These are phyloP conservation scores for Cantharis lateralis DNA, from an alignment of 2,888 invertebrate species.

Conservation along the genomic window DNA sequence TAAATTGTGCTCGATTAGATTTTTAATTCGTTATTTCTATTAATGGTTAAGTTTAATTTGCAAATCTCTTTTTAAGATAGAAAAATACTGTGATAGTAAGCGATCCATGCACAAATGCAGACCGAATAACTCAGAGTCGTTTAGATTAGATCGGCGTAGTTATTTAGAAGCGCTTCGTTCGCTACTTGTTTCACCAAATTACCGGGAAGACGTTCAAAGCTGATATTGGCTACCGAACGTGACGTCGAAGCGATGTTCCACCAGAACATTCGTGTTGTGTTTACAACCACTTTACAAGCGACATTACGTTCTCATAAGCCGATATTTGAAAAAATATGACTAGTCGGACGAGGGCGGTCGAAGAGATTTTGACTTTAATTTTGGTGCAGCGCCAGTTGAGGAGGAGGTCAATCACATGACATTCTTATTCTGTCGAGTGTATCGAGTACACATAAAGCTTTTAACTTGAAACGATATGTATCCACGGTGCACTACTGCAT, in stretches of 20 bases:
- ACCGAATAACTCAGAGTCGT: constrained; percentile 53
- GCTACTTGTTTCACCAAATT: constrained; percentile 55
- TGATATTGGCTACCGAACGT: constrained; percentile 49
- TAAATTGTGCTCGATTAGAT: not conserved
- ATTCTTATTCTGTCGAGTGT: constrained; percentile 37
- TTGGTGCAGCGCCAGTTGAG: not conserved
- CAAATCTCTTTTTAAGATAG: constrained; percentile 25
- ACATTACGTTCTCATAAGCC: constrained; percentile 28
- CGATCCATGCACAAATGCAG: constrained; percentile 47
- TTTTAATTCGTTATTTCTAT: not conserved
- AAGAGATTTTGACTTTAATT: not conserved
- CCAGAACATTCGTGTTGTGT: constrained; percentile 42
- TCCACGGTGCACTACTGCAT: constrained; percentile 49
- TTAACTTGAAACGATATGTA: constrained; percentile 42
- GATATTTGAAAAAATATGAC: constrained; percentile 14
- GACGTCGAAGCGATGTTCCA: constrained; percentile 46
- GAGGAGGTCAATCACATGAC: constrained; percentile 32
- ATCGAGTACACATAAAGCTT: constrained; percentile 40
- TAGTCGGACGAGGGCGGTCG: not conserved
- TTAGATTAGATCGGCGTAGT: constrained; percentile 51
- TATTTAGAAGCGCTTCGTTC: constrained; percentile 49
- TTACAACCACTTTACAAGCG: constrained; percentile 45
- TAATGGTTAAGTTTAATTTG: constrained; percentile 15
- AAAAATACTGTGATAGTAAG: constrained; percentile 29
- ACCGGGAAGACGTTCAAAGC: constrained; percentile 49